A percentile compares a stretch with the other conserved stretches of the same genome.
These are phyloP conservation scores for Heteromurus nitidus DNA, from an alignment of 2,888 invertebrate species.

Conservation along the genomic window DNA sequence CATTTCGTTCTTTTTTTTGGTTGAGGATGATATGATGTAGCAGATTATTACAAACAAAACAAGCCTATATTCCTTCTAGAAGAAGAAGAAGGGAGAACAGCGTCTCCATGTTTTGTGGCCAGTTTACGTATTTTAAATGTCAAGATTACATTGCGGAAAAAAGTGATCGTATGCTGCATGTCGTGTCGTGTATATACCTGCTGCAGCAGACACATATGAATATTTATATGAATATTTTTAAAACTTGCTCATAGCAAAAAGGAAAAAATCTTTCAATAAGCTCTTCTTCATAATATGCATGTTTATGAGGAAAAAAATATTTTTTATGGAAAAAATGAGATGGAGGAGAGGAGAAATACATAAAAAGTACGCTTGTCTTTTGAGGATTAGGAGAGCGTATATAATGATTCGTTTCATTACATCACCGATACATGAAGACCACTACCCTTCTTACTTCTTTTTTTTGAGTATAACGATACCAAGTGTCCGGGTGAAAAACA, in stretches of 20 bases:
- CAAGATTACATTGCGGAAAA: neutral
- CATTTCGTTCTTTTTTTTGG: neutral
- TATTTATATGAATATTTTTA: neutral
- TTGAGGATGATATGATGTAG: neutral
- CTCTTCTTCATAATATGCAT: too few species aligned
- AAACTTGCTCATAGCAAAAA: neutral
- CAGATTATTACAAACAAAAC: neutral
- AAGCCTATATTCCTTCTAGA: neutral
- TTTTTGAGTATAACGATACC: too few species aligned
- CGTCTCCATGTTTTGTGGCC: neutral
- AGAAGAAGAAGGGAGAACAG: neutral
- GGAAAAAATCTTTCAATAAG: neutral
- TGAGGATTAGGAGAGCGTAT: neutral
- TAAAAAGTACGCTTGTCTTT: neutral
- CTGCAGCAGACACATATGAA: neutral
- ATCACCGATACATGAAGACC: neutral
- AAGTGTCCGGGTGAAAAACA: neutral
- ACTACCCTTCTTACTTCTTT: neutral
- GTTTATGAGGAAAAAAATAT: neutral
- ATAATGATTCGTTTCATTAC: neutral
- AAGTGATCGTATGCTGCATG: neutral
- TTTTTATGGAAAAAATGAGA: neutral
- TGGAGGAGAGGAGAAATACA: neutral
- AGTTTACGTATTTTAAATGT: neutral
- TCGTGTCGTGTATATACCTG: too few species aligned